Percentiles rank a stretch among this genome's conserved stretches.
Conservation (phyloP, 1,140 invertebrate species). For the Plectus sambesii region DNA sequence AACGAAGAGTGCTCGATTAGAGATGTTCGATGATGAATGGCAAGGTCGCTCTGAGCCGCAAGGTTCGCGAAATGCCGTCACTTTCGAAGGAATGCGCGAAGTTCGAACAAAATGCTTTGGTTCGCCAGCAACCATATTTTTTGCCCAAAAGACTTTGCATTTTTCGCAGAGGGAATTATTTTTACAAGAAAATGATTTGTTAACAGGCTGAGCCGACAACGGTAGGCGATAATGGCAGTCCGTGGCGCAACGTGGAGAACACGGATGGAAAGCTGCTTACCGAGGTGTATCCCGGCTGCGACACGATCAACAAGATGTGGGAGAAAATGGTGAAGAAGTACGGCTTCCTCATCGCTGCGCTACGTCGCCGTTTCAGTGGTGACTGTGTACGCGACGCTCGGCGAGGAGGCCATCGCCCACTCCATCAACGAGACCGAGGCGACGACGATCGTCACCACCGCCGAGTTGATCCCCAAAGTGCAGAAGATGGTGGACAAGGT, state of each 20-base stretch:
- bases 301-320: constrained; percentile 76
- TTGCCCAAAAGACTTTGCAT: too few relatives aligned
- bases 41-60: too few relatives aligned
- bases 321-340: constrained; percentile 61
- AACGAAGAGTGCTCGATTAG: too few relatives aligned
- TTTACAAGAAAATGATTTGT: constrained; percentile 30
- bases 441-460: constrained; percentile 46
- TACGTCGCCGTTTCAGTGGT: constrained; percentile 56
- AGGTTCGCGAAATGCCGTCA: too few relatives aligned
- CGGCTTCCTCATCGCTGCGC: constrained; percentile 19
- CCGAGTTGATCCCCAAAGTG: constrained; percentile 36
- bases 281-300: constrained; percentile 56
- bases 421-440: constrained; percentile 93
- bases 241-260: constrained; percentile 60
- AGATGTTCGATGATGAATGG: too few relatives aligned
- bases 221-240: constrained; percentile 55
- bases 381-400: constrained; percentile 89
- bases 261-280: constrained; percentile 56
- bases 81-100: too few relatives aligned
- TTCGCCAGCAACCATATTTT: not conserved
- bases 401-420: constrained; percentile 86
- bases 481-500: constrained; percentile 22
- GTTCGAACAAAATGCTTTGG: too few relatives aligned
- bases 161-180: not conserved
- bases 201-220: constrained; percentile 54